Conservation (phyloP, 2,888 invertebrate species). For the Pammene aurita region DNA sequence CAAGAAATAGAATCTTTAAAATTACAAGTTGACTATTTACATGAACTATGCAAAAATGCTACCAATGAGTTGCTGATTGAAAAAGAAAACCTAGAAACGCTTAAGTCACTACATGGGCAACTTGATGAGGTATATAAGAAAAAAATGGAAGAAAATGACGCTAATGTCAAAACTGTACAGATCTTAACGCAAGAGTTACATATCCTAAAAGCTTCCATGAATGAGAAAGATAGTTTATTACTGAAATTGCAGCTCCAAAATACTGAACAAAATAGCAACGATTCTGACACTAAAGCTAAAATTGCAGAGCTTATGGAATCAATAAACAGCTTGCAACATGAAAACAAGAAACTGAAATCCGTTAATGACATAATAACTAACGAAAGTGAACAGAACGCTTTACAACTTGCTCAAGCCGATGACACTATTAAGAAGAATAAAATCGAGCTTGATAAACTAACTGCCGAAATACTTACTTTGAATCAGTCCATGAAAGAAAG, state of each 20-base stretch:
- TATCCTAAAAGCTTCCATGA: slow-evolving; percentile 53
- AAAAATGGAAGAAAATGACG: slow-evolving; percentile 58
- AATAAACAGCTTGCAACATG: slow-evolving; percentile 53
- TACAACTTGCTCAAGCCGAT: slow-evolving; percentile 65
- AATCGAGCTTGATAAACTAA: slow-evolving; percentile 64
- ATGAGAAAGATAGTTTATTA: slow-evolving; percentile 55
- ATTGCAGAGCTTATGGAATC: slow-evolving; percentile 52
- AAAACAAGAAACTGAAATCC: slow-evolving; percentile 57
- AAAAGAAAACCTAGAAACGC: slow-evolving; percentile 51
- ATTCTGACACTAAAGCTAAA: slow-evolving; percentile 49
- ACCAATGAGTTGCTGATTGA: slow-evolving; percentile 51
- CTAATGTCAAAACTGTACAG: slow-evolving; percentile 51
- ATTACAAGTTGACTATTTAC: slow-evolving; percentile 48
- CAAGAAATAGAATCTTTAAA: slow-evolving; percentile 52
- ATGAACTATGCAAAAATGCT: slow-evolving; percentile 50
- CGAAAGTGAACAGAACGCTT: slow-evolving; percentile 62
- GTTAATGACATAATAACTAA: slow-evolving; percentile 60
- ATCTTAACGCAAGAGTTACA: slow-evolving; percentile 58
- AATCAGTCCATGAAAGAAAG: slow-evolving; percentile 65
- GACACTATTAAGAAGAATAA: slow-evolving; percentile 63
- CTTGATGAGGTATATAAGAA: slow-evolving; percentile 55
- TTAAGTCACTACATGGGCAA: slow-evolving; percentile 53
- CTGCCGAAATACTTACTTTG: slow-evolving; percentile 65
- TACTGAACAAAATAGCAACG: slow-evolving; percentile 41
- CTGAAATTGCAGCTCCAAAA: slow-evolving; percentile 48